Percentiles rank a stretch among this genome's conserved stretches.
These are phyloP conservation scores for Lerema accius DNA, from an alignment of 1,140 invertebrate genomes.

Conservation along the genomic window DNA sequence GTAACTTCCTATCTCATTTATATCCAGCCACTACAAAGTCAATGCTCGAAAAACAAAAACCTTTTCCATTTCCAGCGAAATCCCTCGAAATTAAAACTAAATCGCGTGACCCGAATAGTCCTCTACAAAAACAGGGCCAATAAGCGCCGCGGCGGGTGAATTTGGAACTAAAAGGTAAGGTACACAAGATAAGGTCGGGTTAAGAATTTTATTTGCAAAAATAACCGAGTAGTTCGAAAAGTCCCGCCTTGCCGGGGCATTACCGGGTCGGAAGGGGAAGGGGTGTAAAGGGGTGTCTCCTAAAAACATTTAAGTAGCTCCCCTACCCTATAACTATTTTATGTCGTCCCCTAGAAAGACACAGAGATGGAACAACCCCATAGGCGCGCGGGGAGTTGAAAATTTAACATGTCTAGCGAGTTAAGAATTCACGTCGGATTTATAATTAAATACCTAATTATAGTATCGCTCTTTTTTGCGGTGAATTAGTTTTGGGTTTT, in stretches of 20 bases:
- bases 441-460: slow-evolving; percentile 79
- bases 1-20: too few species aligned
- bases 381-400: slow-evolving; percentile 71
- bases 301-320: slow-evolving; percentile 82
- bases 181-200: slow-evolving; percentile 73
- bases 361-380: slow-evolving; percentile 70
- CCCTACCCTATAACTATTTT: slow-evolving; percentile 81
- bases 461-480: slow-evolving; percentile 60
- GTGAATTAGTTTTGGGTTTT: slow-evolving; percentile 41
- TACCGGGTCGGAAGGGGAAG: slow-evolving; percentile 71
- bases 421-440: slow-evolving; percentile 80
- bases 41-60: slow-evolving; percentile 43
- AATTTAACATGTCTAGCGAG: slow-evolving; percentile 76
- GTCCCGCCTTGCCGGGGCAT: slow-evolving; percentile 44
- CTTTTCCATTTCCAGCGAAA: slow-evolving; percentile 53
- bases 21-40: slow-evolving; percentile 5
- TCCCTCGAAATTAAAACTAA: slow-evolving; percentile 78
- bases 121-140: slow-evolving; percentile 65
- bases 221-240: slow-evolving; percentile 77
- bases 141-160: slow-evolving; percentile 43
- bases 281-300: slow-evolving; percentile 74
- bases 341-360: slow-evolving; percentile 81
- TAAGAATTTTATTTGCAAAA: slow-evolving; percentile 78
- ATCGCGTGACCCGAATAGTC: slow-evolving; percentile 67
- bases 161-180: slow-evolving; percentile 51